A percentile compares a stretch with the other conserved stretches of the same genome.
Conservation (phyloP, 2,888 invertebrate genomes). For the Cephalotes varians region DNA sequence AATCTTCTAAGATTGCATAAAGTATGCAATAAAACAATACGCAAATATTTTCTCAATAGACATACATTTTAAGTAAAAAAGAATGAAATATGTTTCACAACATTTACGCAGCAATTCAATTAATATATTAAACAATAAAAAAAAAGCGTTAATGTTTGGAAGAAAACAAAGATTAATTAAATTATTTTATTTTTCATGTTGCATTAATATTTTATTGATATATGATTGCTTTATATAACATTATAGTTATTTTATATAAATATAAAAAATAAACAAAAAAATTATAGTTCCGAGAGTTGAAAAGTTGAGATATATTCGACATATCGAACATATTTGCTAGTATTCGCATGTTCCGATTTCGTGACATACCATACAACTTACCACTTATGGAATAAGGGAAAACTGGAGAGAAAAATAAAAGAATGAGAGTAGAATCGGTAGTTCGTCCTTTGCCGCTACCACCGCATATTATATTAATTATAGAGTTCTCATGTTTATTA, state of each 20-base stretch:
- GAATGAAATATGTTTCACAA: neutral
- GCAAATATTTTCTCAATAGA: neutral
- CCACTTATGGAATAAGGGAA: conserved; percentile 11
- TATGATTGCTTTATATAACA: neutral
- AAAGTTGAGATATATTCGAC: neutral
- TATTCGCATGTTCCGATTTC: conserved; percentile 18
- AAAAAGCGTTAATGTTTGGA: neutral
- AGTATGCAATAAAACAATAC: neutral
- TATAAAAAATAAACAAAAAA: neutral
- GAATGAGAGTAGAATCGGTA: conserved; percentile 19
- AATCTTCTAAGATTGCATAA: too few relatives aligned
- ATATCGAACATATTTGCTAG: neutral
- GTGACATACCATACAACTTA: conserved; percentile 11
- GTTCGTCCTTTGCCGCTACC: neutral
- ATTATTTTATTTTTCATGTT: neutral
- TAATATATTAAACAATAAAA: neutral
- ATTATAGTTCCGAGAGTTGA: neutral
- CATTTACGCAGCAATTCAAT: neutral
- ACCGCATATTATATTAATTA: neutral
- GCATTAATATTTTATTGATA: neutral
- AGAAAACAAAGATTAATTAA: neutral
- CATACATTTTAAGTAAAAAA: neutral
- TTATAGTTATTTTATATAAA: neutral
- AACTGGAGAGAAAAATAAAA: conserved; percentile 36
- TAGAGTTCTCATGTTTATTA: neutral